Percentiles rank a stretch among this genome's conserved stretches.
Evolutionary conservation across 2,888 invertebrate genomes (phyloP).

Genomic region (Esperia sulphurella): DNA sequence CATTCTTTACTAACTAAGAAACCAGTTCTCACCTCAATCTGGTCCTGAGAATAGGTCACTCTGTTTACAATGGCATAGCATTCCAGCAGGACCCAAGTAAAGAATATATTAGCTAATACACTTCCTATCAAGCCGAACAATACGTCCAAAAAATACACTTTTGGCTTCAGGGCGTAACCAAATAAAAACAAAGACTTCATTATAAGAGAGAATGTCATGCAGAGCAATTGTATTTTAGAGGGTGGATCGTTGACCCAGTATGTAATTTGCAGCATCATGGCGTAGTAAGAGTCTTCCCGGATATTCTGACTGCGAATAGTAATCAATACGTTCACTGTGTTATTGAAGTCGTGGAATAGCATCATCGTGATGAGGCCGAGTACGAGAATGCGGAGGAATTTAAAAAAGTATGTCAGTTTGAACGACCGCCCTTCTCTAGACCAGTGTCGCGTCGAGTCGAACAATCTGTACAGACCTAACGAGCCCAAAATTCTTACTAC

Average conservation of each 20-base stretch:
- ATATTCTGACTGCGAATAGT: conserved; percentile 14
- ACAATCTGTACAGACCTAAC: conserved; percentile 22
- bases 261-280: conserved; percentile 6
- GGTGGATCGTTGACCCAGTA: conserved; percentile 1
- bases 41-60: conserved; percentile 18
- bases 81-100: conserved; percentile 30
- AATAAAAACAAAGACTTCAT: conserved; percentile 31
- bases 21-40: conserved; percentile 2
- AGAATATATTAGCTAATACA: conserved; percentile 26
- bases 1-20: too few relatives aligned
- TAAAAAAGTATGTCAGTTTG: conserved; percentile 15
- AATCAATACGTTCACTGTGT: conserved; percentile 17
- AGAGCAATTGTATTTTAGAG: conserved; percentile 7
- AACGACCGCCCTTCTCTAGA: conserved; percentile 15
- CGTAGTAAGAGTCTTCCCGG: conserved; percentile 5
- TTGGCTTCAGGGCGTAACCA: conserved; percentile 18
- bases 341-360: conserved; percentile 21
- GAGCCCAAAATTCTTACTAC: conserved; percentile 20
- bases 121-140: conserved; percentile 23
- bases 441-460: conserved; percentile 23
- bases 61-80: conserved; percentile 23
- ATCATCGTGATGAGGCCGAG: conserved; percentile 25
- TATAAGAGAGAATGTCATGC: conserved; percentile 23
- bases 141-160: conserved; percentile 20
- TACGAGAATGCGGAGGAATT: conserved; percentile 24